Percentiles rank a stretch among this genome's conserved stretches.
phyloP scores from a whole-genome alignment of 2,797 vertebrate species.

The Thaleichthys pacificus region DNA sequence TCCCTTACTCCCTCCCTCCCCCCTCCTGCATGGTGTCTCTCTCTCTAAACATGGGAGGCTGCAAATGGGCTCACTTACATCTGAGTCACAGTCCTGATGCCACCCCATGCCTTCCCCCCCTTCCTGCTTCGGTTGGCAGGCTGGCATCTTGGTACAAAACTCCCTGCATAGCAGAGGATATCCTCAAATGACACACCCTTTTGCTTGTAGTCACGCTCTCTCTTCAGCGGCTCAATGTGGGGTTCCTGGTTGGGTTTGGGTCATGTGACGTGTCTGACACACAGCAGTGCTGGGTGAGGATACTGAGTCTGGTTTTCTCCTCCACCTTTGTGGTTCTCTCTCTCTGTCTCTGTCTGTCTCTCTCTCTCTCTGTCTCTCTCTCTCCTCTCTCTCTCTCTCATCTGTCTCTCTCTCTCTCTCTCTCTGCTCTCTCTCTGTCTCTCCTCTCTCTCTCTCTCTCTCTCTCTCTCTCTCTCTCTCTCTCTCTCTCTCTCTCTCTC shows the following conservation, averaged over 20 bases:
- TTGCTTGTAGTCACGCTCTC: too few relatives aligned
- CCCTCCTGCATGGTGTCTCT: neutral
- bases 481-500: too few relatives aligned
- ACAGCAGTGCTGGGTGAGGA: too few relatives aligned
- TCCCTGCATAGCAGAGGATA: neutral
- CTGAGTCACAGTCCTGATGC: neutral
- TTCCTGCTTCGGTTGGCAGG: too few relatives aligned
- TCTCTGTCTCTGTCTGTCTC: neutral
- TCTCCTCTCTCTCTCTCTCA: too few relatives aligned
- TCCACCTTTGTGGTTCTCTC: too few relatives aligned
- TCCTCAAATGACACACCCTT: neutral
- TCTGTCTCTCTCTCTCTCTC: neutral
- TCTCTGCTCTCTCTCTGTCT: neutral
- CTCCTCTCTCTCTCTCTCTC: neutral
- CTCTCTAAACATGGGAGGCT: neutral
- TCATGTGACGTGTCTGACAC: too few relatives aligned
- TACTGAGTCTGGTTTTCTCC: too few relatives aligned
- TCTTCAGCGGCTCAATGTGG: too few relatives aligned
- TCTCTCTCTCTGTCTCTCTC: neutral
- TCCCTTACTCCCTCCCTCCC: neutral
- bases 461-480: too few relatives aligned
- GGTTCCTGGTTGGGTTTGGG: too few relatives aligned
- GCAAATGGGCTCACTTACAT: neutral
- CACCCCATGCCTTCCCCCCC: neutral
- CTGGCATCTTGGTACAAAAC: neutral